Conservation (phyloP, 2,113 vertebrate genomes). For the Castor canadensis region DNA sequence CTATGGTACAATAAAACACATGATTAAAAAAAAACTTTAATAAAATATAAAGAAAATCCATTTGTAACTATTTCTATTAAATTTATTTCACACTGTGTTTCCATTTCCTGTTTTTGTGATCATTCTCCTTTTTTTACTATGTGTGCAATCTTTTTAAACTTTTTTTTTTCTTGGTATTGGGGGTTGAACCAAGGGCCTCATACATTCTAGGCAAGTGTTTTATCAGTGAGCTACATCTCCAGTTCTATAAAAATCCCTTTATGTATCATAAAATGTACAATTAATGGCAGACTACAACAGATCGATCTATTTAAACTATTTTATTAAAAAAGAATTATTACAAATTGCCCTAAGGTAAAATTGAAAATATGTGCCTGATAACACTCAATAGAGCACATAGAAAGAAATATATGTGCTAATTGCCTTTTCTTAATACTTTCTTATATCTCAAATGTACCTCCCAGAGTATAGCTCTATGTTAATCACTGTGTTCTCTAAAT, state of each 20-base stretch:
- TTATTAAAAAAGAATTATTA: conserved; percentile 11
- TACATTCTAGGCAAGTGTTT: no score
- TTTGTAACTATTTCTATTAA: not conserved
- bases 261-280: not conserved
- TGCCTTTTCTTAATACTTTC: not conserved
- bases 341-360: not conserved
- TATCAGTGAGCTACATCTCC: no score
- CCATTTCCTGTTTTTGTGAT: no score
- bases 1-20: not conserved
- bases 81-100: not conserved
- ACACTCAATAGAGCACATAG: not conserved
- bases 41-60: not conserved
- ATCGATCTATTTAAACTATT: not conserved
- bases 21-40: not conserved
- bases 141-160: no score
- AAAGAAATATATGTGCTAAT: not conserved
- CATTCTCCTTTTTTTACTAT: not conserved
- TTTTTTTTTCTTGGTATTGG: no score
- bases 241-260: not conserved
- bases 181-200: no score
- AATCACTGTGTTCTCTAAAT: no score
- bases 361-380: not conserved
- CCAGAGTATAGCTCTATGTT: no score
- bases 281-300: not conserved
- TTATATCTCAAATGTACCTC: not conserved